Evolutionary conservation across 2,113 vertebrate genomes (phyloP), one percentile per base, ranked within the genome.

Genomic region (Chrysochloris asiatica): DNA sequence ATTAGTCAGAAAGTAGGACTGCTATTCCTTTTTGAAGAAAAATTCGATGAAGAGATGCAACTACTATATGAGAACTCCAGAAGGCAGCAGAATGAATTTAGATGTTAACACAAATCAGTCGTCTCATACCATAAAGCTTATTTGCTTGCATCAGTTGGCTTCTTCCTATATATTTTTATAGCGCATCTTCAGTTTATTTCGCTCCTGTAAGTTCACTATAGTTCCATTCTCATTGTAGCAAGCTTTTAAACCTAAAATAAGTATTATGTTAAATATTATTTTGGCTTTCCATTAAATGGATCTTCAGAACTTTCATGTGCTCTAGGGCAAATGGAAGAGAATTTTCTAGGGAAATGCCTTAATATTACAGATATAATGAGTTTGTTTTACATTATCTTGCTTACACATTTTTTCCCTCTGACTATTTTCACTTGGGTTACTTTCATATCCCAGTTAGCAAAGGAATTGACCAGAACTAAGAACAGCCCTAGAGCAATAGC

Each of bases 391-490:
- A 84, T 45, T 83, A 50, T 94, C 83, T 88, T 89, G 14, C 88
- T 83, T 92, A 61, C 81, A 43, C 24, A 22, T 30, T 61, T 28
- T 26, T 69, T 47, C 80, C 54, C 81, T 21, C 21, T 16, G 82
- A 86, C 65, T 96, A 8, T 86, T 96, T 97, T 97, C 90, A 83
- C 78, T 96, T 92, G 81, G 4, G 59, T 93, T 96, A 88, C 38
- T 82, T 96, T 97, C 96, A 81, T 95, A 94, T 96, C 41, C 36
- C 61, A 96, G 88, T 79, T 88, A 95, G 71, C 81, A 95, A 96
- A 97, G 86, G 69, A 97, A 97, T 94, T 97, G 96, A 96, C 1
- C 3, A 96, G 75, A 97, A 92, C 86, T 90, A 94, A 96, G 89
- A 96, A 91, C 86, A 97, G 77, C 87, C 90, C 82, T 48, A 93